These are phyloP conservation scores for Lycodopsis pacificus DNA, from an alignment of 2,797 vertebrate genomes.

Conservation along the genomic window DNA sequence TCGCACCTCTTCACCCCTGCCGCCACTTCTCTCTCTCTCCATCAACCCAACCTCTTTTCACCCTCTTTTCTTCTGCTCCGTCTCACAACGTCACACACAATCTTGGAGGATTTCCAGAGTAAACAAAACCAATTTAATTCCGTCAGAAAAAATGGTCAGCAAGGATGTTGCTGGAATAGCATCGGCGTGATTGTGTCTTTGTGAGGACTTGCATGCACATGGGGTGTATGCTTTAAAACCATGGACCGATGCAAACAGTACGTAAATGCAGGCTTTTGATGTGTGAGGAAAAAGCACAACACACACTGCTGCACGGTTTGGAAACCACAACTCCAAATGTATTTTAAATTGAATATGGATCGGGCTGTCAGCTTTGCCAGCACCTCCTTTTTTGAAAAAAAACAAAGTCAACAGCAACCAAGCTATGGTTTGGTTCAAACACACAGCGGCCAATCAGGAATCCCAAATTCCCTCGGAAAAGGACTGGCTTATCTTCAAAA, in stretches of 20 bases:
- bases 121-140: conserved; percentile 58
- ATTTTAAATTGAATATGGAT: conserved; percentile 9
- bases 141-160: conserved; percentile 3
- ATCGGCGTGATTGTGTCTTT: background rate
- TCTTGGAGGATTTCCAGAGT: conserved; percentile 35
- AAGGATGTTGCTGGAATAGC: background rate
- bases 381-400: conserved; percentile 26
- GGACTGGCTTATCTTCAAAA: conserved; percentile 35
- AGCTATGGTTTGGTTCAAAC: conserved; percentile 24
- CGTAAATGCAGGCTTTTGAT: background rate
- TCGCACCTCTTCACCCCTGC: conserved; percentile 47
- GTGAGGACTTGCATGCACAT: background rate
- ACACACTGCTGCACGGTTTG: background rate
- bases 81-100: conserved; percentile 32
- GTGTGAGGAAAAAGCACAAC: background rate
- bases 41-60: conserved; percentile 44
- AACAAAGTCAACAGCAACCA: conserved; percentile 23
- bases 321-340: background rate
- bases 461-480: conserved; percentile 25
- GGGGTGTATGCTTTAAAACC: background rate
- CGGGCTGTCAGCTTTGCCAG: conserved; percentile 2
- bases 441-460: conserved; percentile 14
- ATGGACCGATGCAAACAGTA: background rate
- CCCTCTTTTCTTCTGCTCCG: conserved; percentile 33
- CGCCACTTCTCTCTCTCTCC: conserved; percentile 32